Evolutionary conservation across 2,113 vertebrate genomes (phyloP), one percentile per base, ranked within the genome.

Genomic region (Albula goreensis): DNA sequence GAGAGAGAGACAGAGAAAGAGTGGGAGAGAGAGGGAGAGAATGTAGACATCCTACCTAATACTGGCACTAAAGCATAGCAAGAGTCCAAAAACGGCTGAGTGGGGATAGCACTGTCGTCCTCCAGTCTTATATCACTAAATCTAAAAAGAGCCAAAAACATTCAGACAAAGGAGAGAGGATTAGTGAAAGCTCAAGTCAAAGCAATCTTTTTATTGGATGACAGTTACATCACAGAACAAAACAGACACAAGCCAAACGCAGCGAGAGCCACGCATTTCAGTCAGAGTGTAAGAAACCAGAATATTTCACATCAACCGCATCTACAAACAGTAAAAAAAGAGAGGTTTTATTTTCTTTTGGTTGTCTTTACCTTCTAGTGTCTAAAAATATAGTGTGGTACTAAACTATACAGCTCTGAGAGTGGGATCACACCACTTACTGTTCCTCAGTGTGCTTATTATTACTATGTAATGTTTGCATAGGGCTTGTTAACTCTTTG

Each of bases 51-150:
- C 96, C 95, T 97, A 99, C 98, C 98, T 94, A 99, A 94, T 90
- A 99, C 97, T 5, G 98, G 98, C 88, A 99, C 97, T 93, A 99
- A 98, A 92, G 98, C 98, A 88, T 99, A 98, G 96, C 98, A 99
- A 0, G 98, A 99, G 56, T 98, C 97, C 96, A 99, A 95, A 95
- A 99, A 99, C 81, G 96, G 96, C 93, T 96, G 97, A 87, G 98
- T 98, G 84, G 98, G 98, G 94, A 99, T 99, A 93, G 97, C 98
- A 88, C 93, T 96, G 91, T 97, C 96, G 89, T 98, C 98, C 84
- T 95, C 94, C 96, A 99, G 97, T 89, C 95, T 96, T 92, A 99
- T 97, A 95, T 99, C 98, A 94, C 96, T 99, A 94, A 99, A 99
- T 94, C 98, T 99, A 94, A 88, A 41, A 94, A 91, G 25, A 74